Conservation (phyloP, 2,797 vertebrate species). For the Phataginus tetradactyla region DNA sequence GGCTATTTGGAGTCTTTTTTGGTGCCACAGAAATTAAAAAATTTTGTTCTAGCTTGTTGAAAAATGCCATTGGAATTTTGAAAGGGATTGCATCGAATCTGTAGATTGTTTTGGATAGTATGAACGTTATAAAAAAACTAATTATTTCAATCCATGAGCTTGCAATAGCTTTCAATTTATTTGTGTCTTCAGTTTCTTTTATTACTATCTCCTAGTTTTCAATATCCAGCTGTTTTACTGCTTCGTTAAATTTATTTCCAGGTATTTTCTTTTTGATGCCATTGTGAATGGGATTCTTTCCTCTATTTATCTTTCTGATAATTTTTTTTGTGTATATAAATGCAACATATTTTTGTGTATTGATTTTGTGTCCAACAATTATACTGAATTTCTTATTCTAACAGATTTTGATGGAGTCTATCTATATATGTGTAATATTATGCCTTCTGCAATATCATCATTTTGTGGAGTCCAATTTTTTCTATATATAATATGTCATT, state of each 20-base stretch:
- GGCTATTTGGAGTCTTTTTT: no score
- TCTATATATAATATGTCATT: no score
- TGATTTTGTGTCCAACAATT: background rate
- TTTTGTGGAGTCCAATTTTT: no score
- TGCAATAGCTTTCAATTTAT: background rate
- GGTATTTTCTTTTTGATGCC: background rate
- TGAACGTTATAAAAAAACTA: background rate
- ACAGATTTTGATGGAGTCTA: background rate
- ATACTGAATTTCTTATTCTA: background rate
- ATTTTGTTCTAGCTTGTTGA: background rate
- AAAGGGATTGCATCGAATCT: background rate
- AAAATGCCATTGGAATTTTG: background rate
- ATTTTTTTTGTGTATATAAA: background rate
- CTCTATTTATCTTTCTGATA: background rate
- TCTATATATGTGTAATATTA: no score
- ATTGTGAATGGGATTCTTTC: background rate
- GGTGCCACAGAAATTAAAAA: no score
- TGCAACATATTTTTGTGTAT: background rate
- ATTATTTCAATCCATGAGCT: background rate
- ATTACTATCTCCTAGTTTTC: background rate
- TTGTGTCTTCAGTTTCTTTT: background rate
- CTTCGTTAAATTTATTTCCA: background rate
- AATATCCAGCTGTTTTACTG: background rate
- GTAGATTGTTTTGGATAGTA: background rate
- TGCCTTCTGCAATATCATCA: background rate